A percentile compares a stretch with the other conserved stretches of the same genome.
phyloP scores from a whole-genome alignment of 2,888 invertebrate species.

The Drosophila conformis region DNA sequence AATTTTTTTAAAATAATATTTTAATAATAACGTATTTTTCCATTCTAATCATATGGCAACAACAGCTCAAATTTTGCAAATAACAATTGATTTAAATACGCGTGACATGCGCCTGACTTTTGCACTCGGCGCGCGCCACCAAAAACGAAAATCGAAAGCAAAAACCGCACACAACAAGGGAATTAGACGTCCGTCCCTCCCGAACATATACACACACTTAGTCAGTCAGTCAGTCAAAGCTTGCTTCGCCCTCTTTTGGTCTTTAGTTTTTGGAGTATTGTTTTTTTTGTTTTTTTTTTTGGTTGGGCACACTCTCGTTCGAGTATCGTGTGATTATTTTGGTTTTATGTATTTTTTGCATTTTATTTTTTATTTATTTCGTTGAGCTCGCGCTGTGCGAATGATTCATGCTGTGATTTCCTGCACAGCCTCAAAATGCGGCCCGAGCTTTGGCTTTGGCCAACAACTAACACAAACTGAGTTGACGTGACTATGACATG shows the following conservation, averaged over 20 bases:
- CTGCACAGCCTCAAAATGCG: conserved; percentile 72
- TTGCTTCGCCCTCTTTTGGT: conserved; percentile 59
- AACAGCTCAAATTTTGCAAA: conserved; percentile 5
- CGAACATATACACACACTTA: conserved; percentile 19
- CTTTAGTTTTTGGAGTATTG: conserved; percentile 21
- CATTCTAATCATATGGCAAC: conserved; percentile 32
- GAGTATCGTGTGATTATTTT: conserved; percentile 76
- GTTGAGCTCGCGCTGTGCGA: conserved; percentile 57
- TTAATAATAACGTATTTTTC: conserved; percentile 21
- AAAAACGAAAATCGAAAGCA: conserved; percentile 51
- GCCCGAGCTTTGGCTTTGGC: conserved; percentile 59
- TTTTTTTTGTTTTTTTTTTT: conserved; percentile 1
- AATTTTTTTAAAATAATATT: background rate
- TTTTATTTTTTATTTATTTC: conserved; percentile 29
- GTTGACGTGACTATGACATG: conserved; percentile 83
- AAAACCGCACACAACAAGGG: conserved; percentile 28
- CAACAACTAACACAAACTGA: conserved; percentile 62
- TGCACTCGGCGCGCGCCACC: conserved; percentile 67
- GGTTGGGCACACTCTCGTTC: conserved; percentile 56
- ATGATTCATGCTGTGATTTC: conserved; percentile 83
- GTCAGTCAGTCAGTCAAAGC: conserved; percentile 65
- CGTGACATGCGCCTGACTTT: conserved; percentile 80
- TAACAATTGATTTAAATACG: conserved; percentile 74
- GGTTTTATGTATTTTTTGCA: conserved; percentile 36
- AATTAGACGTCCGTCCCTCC: conserved; percentile 15